Base-by-base conservation (phyloP, 2,888 invertebrate species). In the Cryptocephalus moraei region DNA sequence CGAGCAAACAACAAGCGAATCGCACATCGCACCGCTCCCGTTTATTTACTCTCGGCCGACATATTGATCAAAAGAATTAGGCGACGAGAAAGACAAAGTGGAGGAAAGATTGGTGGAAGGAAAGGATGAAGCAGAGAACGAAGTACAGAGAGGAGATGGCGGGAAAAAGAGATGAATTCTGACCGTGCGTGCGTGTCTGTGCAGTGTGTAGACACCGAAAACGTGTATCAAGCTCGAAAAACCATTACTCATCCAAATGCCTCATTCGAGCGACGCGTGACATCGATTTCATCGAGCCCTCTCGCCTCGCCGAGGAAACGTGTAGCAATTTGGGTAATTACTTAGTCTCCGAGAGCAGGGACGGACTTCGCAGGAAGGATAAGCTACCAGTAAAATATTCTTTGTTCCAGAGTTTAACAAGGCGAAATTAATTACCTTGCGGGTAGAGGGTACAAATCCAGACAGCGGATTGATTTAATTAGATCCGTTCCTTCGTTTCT, bases 311-410 rank as follows among this genome's bases (percentile, higher is more conserved):
- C 31, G 42, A 32, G 42, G 12, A 31, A 42, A 42, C 42, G 42
- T 42, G 42, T 42, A 42, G 42, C 42, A 42, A 42, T 42, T 42
- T 42, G 32, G 22, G 42, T 42, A 42, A 42, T 42, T 42, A 42
- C 31, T 32, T 42, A 32, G 42, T 42, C 11, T 22, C 31, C 10
- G 42, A 22, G 22, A 32, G 11, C 32, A 42, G 42, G 42, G 42
- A 9, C 32, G 42, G 9, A 32, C 42, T 2, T 9, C 36, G 36
- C 22, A 6, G 22, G 22, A 6, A 2, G 22, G 6, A 2, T 2
- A 22, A 22, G 6, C 3, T 22, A 6, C 6, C 38, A 2, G 38
- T n/a, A 36, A 36, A 36, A 36, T 4, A 11, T 36, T 36, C 12
- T 36, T 11, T 36, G 12, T 36, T 36, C 12, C 12, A 12, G 3